Conservation (phyloP, 2,888 invertebrate species). For the Limnephilus auricula region DNA sequence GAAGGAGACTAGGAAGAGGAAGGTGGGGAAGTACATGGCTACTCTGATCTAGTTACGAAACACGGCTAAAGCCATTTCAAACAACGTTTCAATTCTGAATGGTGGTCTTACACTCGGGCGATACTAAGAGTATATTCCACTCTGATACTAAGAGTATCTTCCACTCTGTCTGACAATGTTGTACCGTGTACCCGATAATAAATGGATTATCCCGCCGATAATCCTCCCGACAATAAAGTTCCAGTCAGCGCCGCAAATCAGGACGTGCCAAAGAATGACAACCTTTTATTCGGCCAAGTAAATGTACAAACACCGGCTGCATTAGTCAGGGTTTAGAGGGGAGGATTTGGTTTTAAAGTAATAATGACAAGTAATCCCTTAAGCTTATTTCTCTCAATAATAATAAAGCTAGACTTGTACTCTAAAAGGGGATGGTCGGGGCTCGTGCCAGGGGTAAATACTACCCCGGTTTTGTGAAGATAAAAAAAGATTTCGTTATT, state of each 20-base stretch:
- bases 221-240: background rate
- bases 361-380: constrained; percentile 42
- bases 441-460: background rate
- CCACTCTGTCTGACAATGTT: background rate
- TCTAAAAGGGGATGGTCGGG: background rate
- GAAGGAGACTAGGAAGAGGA: too few species aligned
- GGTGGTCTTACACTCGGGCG: too few species aligned
- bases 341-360: constrained; percentile 29
- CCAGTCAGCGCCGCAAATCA: constrained; percentile 2
- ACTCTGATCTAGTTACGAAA: too few species aligned
- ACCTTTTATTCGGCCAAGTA: background rate
- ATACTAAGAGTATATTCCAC: too few species aligned
- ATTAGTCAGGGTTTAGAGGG: constrained; percentile 27
- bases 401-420: constrained; percentile 14
- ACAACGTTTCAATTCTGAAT: too few species aligned
- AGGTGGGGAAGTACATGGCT: too few species aligned
- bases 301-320: constrained; percentile 14
- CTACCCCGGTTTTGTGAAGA: background rate
- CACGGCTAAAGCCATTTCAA: too few species aligned
- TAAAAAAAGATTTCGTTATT: background rate
- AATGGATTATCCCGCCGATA: background rate
- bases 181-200: background rate
- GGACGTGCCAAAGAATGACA: constrained; percentile 23
- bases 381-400: constrained; percentile 46
- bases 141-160: too few species aligned